These are phyloP conservation scores for Sebastes kiyomatsui DNA, from an alignment of 2,797 vertebrate species.

Conservation along the genomic window DNA sequence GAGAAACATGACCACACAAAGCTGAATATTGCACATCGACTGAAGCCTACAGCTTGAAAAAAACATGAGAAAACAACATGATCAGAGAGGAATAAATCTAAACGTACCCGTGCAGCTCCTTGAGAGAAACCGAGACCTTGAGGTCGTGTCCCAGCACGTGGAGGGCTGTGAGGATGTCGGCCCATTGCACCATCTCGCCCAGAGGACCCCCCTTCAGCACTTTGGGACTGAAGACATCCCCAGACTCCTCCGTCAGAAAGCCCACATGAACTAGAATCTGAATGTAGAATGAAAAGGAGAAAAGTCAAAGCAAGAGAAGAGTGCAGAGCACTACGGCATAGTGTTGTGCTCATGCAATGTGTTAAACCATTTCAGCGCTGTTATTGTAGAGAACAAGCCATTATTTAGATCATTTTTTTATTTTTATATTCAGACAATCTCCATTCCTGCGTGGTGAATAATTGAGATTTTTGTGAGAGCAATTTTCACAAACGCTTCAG, in stretches of 20 bases:
- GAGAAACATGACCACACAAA: background rate
- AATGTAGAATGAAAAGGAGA: conserved; percentile 76
- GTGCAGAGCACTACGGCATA: background rate
- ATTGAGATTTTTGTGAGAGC: conserved; percentile 7
- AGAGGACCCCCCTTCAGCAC: conserved; percentile 97
- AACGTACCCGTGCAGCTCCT: conserved; percentile 96
- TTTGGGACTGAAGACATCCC: conserved; percentile 95
- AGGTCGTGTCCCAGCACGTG: conserved; percentile 93
- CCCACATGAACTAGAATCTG: conserved; percentile 96
- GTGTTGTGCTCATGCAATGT: conserved; percentile 32
- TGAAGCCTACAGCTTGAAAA: background rate
- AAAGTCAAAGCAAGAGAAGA: background rate
- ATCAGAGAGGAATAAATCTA: conserved; percentile 28
- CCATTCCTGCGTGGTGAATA: background rate
- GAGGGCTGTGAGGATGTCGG: conserved; percentile 93
- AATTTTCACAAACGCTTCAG: conserved; percentile 2
- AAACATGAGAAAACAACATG: background rate
- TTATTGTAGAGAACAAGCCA: background rate
- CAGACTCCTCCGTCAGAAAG: conserved; percentile 97
- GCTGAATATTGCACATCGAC: background rate
- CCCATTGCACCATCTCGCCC: conserved; percentile 99
- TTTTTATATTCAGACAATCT: background rate
- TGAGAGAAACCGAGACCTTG: conserved; percentile 88
- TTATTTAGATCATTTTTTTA: background rate
- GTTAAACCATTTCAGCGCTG: background rate